A percentile compares a stretch with the other conserved stretches of the same genome.
Conservation (phyloP, 2,888 invertebrate species). For the Morinoia aosen region DNA sequence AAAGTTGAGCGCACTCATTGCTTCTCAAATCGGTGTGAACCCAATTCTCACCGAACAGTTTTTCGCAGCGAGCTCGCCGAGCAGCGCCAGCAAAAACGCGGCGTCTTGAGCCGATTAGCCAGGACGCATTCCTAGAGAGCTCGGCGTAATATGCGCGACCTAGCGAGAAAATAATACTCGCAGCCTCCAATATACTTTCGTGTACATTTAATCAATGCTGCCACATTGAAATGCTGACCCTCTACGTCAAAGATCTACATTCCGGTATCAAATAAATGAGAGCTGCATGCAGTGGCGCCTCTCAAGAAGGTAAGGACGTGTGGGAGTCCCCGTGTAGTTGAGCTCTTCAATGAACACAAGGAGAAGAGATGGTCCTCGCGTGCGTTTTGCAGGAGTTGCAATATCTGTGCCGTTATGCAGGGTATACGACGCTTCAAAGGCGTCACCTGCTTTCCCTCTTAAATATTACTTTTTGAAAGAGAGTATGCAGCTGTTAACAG, state of each 20-base stretch:
- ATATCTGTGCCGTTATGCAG: not conserved
- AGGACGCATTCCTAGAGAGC: not conserved
- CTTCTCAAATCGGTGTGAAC: not conserved
- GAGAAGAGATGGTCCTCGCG: not conserved
- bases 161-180: constrained; percentile 6
- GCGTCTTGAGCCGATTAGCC: constrained; percentile 20
- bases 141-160: not conserved
- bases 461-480: not conserved
- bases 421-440: not conserved
- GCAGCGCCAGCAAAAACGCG: not conserved
- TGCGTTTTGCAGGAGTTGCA: not conserved
- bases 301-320: not conserved
- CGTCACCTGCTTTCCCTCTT: not conserved
- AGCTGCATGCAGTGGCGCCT: not conserved
- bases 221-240: constrained; percentile 1
- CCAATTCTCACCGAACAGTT: not conserved
- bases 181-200: constrained; percentile 35
- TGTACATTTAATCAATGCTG: constrained; percentile 34
- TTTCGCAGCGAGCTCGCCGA: not conserved
- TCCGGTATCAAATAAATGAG: not conserved
- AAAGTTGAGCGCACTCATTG: not conserved
- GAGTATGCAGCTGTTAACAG: not conserved
- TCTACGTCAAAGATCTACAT: not conserved
- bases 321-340: not conserved
- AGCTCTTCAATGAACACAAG: not conserved